Conservation (phyloP, 2,888 invertebrate genomes). For the Cephalotes varians region DNA sequence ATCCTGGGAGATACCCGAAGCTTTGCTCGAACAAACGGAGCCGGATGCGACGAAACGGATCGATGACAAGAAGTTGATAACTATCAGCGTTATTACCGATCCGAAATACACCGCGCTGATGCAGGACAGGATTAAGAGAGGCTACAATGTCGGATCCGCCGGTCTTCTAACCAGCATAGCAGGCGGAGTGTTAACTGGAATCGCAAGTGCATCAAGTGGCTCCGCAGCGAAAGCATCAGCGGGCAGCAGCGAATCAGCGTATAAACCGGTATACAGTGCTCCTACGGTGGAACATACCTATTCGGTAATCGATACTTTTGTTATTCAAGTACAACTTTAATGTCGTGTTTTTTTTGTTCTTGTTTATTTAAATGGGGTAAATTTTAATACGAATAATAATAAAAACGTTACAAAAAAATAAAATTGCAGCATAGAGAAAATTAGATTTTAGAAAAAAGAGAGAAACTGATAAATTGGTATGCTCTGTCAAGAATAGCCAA, state of each 20-base stretch:
- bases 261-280: conserved; percentile 57
- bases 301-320: conserved; percentile 63
- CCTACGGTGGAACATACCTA: conserved; percentile 45
- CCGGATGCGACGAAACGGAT: conserved; percentile 66
- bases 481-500: not conserved
- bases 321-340: conserved; percentile 26
- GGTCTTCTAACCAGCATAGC: conserved; percentile 82
- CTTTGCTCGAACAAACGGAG: conserved; percentile 61
- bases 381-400: not conserved
- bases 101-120: conserved; percentile 75
- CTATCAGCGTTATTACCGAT: conserved; percentile 73
- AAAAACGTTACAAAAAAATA: not conserved
- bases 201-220: conserved; percentile 80
- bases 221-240: conserved; percentile 73
- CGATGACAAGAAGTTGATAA: conserved; percentile 66
- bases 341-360: not conserved
- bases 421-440: not conserved
- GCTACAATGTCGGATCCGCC: conserved; percentile 67
- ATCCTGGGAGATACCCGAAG: conserved; percentile 54
- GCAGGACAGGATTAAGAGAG: conserved; percentile 79
- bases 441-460: not conserved
- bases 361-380: not conserved
- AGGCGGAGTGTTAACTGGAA: conserved; percentile 80
- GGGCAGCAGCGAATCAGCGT: conserved; percentile 25
- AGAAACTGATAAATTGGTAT: not conserved